Percentiles rank a stretch among this genome's conserved stretches.
Evolutionary conservation across 2,888 invertebrate species (phyloP).

Genomic region (Perizoma flavofasciatum): DNA sequence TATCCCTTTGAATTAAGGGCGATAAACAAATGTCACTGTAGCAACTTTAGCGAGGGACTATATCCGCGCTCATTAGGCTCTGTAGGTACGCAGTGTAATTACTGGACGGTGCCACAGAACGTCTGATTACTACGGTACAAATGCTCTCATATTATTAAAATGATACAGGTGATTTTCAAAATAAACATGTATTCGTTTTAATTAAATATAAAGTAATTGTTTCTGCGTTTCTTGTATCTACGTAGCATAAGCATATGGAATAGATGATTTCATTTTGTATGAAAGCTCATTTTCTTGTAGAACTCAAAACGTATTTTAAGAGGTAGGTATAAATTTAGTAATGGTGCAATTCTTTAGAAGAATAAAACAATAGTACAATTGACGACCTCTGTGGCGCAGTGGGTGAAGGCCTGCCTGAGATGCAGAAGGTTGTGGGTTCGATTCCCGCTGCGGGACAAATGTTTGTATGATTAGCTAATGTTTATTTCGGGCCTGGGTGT

Average conservation of each 20-base stretch:
- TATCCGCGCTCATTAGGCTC: conserved; percentile 23
- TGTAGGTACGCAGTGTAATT: conserved; percentile 21
- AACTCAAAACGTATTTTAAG: too few relatives aligned
- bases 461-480: too few relatives aligned
- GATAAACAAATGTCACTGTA: conserved; percentile 11
- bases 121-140: conserved; percentile 4
- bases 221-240: neutral
- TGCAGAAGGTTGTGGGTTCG: too few relatives aligned
- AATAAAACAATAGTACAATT: too few relatives aligned
- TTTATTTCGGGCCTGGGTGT: too few relatives aligned
- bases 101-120: conserved; percentile 17
- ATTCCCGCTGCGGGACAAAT: too few relatives aligned
- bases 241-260: neutral
- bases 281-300: neutral
- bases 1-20: conserved; percentile 21
- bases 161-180: conserved; percentile 5
- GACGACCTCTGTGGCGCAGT: too few relatives aligned
- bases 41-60: conserved; percentile 20
- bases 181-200: conserved; percentile 13
- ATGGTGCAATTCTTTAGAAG: too few relatives aligned
- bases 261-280: neutral
- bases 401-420: too few relatives aligned
- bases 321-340: too few relatives aligned
- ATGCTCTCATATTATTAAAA: conserved; percentile 18
- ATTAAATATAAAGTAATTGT: conserved; percentile 10